Conservation (phyloP, 2,797 vertebrate genomes). For the Catostomus latipinnis region DNA sequence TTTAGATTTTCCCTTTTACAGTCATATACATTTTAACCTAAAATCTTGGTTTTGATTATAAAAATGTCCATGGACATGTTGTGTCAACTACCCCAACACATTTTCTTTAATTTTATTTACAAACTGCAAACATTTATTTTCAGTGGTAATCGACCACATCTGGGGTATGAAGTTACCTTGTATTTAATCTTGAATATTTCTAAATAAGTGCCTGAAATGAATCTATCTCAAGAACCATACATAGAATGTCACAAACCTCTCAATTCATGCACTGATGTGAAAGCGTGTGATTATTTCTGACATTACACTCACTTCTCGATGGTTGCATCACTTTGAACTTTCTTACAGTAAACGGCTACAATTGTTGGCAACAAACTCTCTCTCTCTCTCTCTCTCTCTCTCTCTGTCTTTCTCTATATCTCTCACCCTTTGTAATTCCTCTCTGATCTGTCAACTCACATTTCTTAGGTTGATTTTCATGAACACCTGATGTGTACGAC, state of each 20-base stretch:
- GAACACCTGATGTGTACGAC: conserved; percentile 32
- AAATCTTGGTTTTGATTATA: no score
- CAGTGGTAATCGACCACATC: no score
- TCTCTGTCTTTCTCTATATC: conserved; percentile 6
- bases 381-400: background rate
- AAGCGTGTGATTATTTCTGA: conserved; percentile 78
- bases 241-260: conserved; percentile 4
- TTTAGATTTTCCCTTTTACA: no score
- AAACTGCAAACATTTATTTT: no score
- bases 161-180: no score
- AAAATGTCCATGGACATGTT: no score
- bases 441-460: conserved; percentile 25
- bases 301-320: conserved; percentile 81
- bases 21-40: no score
- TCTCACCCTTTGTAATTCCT: conserved; percentile 13
- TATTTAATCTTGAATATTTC: no score
- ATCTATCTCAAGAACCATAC: no score
- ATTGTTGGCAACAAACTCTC: conserved; percentile 30
- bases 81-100: no score
- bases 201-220: no score
- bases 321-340: conserved; percentile 79
- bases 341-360: conserved; percentile 51
- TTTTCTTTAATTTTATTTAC: no score
- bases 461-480: conserved; percentile 32
- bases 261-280: conserved; percentile 57